Conservation (phyloP, 1,140 invertebrate species). For the Platyura marginata region DNA sequence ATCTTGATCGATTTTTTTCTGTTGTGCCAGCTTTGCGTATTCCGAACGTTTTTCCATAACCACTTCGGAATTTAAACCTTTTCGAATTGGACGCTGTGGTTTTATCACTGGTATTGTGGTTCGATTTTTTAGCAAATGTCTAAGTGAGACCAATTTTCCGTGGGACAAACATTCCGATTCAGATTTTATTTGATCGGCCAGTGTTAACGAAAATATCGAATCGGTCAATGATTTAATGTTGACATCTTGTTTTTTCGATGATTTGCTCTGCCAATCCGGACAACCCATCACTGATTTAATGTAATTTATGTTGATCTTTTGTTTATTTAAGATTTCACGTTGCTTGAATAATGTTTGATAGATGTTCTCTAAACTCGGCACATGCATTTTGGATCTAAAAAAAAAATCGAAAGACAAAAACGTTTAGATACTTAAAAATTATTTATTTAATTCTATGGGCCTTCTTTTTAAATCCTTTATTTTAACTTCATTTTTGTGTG, state of each 20-base stretch:
- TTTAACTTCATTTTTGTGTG: too few relatives aligned
- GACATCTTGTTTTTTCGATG: neutral
- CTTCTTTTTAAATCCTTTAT: too few relatives aligned
- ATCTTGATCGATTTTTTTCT: too few relatives aligned
- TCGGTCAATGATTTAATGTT: conserved; percentile 15
- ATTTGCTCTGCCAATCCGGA: conserved; percentile 6
- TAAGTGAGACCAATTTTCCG: conserved; percentile 11
- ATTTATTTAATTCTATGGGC: too few relatives aligned
- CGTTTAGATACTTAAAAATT: neutral
- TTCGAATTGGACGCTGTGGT: conserved; percentile 18
- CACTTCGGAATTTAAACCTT: conserved; percentile 20
- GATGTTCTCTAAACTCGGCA: conserved; percentile 41
- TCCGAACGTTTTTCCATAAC: conserved; percentile 10
- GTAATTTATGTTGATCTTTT: conserved; percentile 25
- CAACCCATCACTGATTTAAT: conserved; percentile 21
- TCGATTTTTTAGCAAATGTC: conserved; percentile 8
- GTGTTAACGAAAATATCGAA: conserved; percentile 18
- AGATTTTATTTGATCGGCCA: conserved; percentile 11
- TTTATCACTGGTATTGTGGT: conserved; percentile 15
- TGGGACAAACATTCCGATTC: conserved; percentile 12
- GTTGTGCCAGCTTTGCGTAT: too few relatives aligned
- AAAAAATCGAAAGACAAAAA: neutral
- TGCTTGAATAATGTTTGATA: conserved; percentile 45
- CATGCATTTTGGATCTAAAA: conserved; percentile 25
- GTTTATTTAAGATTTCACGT: conserved; percentile 34